These are phyloP conservation scores for Drosophila kanapiae DNA, from an alignment of 1,140 invertebrate species.

Conservation along the genomic window DNA sequence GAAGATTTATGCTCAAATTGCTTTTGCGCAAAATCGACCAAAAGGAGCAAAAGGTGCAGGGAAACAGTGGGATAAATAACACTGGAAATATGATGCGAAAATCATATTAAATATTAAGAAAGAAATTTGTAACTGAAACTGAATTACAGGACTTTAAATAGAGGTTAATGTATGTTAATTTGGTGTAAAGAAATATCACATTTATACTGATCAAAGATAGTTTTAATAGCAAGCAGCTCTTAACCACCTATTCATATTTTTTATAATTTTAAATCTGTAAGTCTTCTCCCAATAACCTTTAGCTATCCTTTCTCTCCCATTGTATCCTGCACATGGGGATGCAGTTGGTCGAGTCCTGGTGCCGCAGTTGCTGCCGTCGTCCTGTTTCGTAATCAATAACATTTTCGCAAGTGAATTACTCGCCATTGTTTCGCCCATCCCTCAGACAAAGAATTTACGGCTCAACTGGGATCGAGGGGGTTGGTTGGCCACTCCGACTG, in stretches of 20 bases:
- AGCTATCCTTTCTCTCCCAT: conserved; percentile 6
- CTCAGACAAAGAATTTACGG: conserved; percentile 50
- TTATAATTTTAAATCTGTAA: not conserved
- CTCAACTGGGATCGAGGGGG: conserved; percentile 13
- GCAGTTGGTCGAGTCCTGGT: conserved; percentile 42
- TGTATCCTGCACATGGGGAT: conserved; percentile 29
- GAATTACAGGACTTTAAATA: not conserved
- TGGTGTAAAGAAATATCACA: not conserved
- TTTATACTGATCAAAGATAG: not conserved
- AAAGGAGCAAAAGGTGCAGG: conserved; percentile 41
- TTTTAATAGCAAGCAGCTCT: too few species aligned
- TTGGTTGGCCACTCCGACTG: not conserved
- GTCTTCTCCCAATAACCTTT: not conserved
- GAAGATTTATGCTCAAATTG: conserved; percentile 80
- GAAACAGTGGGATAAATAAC: conserved; percentile 31
- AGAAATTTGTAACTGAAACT: not conserved
- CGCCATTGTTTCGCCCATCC: conserved; percentile 68
- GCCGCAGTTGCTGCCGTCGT: conserved; percentile 57
- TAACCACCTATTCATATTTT: not conserved
- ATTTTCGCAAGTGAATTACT: conserved; percentile 83
- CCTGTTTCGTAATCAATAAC: conserved; percentile 80
- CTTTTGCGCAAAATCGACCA: conserved; percentile 81
- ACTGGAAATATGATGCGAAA: not conserved
- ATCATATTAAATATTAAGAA: too few species aligned
- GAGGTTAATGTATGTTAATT: not conserved